Conservation (phyloP, 2,113 vertebrate genomes). For the Cyphomyrus plagiostoma region DNA sequence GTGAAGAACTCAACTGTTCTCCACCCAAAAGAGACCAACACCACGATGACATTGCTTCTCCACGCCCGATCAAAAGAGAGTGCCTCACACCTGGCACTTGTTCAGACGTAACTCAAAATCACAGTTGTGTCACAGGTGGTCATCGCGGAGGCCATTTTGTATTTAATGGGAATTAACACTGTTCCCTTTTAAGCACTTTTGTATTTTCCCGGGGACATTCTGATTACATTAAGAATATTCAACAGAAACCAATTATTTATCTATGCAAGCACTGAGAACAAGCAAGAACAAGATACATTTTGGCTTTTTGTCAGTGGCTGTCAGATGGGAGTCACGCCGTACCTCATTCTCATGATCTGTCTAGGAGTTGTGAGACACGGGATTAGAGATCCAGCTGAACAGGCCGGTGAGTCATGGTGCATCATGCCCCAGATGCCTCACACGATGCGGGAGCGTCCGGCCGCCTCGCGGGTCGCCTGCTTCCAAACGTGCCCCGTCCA, state of each 20-base stretch:
- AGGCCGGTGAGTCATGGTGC: background rate
- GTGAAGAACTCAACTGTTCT: too few relatives aligned
- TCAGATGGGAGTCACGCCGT: background rate
- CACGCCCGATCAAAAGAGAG: background rate
- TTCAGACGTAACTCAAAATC: background rate
- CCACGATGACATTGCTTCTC: background rate
- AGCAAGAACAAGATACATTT: slow-evolving; percentile 11
- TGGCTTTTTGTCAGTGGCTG: background rate
- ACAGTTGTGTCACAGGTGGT: background rate
- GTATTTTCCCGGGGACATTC: background rate
- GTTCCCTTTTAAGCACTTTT: background rate
- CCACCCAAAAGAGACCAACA: background rate
- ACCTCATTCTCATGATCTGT: background rate
- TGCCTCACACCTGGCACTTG: background rate
- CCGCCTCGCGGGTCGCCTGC: background rate
- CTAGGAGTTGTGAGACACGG: background rate
- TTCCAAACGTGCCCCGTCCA: background rate
- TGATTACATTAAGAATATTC: background rate
- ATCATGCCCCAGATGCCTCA: background rate
- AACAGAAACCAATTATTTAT: slow-evolving; percentile 12
- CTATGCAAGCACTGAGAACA: slow-evolving; percentile 23
- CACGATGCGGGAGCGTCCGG: background rate
- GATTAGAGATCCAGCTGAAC: slow-evolving; percentile 3
- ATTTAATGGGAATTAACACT: background rate
- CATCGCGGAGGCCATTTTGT: background rate